These are phyloP conservation scores for Seriola dumerili DNA, from an alignment of 2,113 vertebrate genomes.

Conservation along the genomic window DNA sequence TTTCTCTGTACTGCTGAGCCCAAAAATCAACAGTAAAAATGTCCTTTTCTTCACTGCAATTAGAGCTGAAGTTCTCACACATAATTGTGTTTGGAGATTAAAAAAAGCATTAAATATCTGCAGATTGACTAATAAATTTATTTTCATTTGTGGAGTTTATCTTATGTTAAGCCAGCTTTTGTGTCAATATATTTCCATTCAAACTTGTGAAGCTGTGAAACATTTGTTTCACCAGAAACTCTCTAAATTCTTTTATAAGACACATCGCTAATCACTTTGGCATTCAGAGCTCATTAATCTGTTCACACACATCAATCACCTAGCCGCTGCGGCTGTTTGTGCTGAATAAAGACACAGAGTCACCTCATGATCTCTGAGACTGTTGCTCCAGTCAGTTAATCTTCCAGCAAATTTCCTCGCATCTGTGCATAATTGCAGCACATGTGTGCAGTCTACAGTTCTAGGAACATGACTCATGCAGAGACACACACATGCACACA, in stretches of 20 bases:
- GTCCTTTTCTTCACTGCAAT: too few species aligned
- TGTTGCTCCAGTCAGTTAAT: slow-evolving; percentile 39
- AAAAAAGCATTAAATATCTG: background rate
- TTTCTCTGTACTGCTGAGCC: too few species aligned
- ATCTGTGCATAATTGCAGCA: slow-evolving; percentile 19
- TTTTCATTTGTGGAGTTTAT: background rate
- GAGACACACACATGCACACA: slow-evolving; percentile 1
- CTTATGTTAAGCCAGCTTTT: background rate
- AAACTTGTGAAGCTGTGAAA: background rate
- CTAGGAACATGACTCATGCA: background rate
- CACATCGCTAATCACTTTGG: slow-evolving; percentile 46
- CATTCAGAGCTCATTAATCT: slow-evolving; percentile 57
- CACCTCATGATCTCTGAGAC: slow-evolving; percentile 29
- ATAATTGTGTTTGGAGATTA: too few species aligned
- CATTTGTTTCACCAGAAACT: slow-evolving; percentile 2
- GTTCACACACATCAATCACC: slow-evolving; percentile 51
- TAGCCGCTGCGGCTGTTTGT: slow-evolving; percentile 25
- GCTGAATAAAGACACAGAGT: slow-evolving; percentile 14
- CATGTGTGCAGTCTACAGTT: background rate
- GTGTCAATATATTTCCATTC: background rate
- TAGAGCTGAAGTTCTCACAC: too few species aligned
- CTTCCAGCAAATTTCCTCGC: slow-evolving; percentile 27
- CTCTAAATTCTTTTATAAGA: background rate
- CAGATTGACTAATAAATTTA: background rate
- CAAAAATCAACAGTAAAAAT: background rate